These are phyloP conservation scores for Lucilia sericata DNA, from an alignment of 1,140 invertebrate genomes.

Conservation along the genomic window DNA sequence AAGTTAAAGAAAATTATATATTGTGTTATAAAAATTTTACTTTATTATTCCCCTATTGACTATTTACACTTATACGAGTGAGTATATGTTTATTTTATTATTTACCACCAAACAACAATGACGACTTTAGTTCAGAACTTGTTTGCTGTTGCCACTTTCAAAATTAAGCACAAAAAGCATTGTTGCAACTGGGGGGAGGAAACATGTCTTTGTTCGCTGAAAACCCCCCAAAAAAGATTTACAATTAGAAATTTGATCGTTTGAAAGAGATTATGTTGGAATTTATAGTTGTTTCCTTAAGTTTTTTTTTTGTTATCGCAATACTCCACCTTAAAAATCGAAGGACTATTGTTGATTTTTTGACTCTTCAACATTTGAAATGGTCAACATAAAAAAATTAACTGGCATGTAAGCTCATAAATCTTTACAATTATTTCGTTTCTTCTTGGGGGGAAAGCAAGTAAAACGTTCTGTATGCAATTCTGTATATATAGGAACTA, in stretches of 20 bases:
- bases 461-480: too few species aligned
- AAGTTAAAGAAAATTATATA: background rate
- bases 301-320: background rate
- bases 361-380: too few species aligned
- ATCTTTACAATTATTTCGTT: too few species aligned
- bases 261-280: constrained; percentile 28
- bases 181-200: background rate
- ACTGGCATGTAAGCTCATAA: too few species aligned
- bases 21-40: constrained; percentile 9
- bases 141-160: background rate
- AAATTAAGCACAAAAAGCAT: background rate
- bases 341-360: too few species aligned
- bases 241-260: constrained; percentile 37
- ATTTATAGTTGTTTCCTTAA: background rate
- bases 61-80: background rate
- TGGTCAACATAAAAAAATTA: too few species aligned
- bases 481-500: too few species aligned
- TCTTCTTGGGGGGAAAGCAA: too few species aligned
- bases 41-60: constrained; percentile 23
- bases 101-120: background rate
- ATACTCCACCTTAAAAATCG: too few species aligned
- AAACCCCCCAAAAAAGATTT: background rate
- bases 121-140: background rate
- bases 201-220: constrained; percentile 10
- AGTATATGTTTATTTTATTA: background rate